Conservation (phyloP, 2,113 vertebrate genomes). For the Tilapia sparmanii region DNA sequence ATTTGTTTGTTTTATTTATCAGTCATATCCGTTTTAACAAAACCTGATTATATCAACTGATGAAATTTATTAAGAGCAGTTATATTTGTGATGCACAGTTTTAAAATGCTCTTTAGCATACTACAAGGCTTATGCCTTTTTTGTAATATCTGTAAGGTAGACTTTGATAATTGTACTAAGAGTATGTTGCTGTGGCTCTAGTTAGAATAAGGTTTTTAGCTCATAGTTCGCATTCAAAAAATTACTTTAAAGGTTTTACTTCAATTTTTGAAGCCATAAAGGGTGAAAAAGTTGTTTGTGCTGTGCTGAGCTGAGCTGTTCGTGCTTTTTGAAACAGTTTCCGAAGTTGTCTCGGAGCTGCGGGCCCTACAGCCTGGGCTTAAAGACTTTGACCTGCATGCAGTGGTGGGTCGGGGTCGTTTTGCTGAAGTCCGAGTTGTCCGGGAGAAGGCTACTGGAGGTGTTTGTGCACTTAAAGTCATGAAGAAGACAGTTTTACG, state of each 20-base stretch:
- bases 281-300: background rate
- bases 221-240: background rate
- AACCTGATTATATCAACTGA: background rate
- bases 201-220: background rate
- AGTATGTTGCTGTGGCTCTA: background rate
- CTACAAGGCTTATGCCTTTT: background rate
- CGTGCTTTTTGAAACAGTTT: conserved; percentile 71
- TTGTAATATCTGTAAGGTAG: background rate
- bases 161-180: background rate
- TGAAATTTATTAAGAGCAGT: background rate
- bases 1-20: background rate
- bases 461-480: conserved; percentile 92
- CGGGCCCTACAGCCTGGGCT: conserved; percentile 78
- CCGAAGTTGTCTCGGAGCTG: conserved; percentile 80
- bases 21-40: background rate
- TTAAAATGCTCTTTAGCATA: background rate
- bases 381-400: conserved; percentile 84
- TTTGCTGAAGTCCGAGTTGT: conserved; percentile 91
- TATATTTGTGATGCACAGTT: background rate
- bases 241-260: background rate
- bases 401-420: conserved; percentile 83
- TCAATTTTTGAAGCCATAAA: background rate
- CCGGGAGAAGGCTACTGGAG: conserved; percentile 82
- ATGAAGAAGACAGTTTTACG: conserved; percentile 84
- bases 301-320: background rate